Evolutionary conservation across 2,113 vertebrate genomes (phyloP).

Genomic region (Phodopus roborovskii): DNA sequence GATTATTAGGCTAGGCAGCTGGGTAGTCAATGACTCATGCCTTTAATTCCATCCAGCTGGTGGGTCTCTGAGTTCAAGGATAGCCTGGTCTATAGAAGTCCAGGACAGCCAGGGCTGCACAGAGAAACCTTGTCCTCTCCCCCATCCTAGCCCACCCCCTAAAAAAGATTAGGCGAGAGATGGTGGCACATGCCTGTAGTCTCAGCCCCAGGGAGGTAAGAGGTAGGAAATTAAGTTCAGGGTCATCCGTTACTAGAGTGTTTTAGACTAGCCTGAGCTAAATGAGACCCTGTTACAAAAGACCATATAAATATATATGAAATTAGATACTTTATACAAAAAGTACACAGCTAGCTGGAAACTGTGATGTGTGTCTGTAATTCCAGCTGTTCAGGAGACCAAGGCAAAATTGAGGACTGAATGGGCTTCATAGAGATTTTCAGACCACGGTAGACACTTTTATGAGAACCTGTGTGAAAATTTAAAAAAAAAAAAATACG

Average conservation of each 20-base stretch:
- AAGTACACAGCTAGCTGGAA: background rate
- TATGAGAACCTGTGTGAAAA: background rate
- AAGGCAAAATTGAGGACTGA: background rate
- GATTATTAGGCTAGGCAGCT: background rate
- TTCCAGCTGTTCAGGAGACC: background rate
- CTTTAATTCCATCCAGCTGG: background rate
- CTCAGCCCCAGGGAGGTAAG: background rate
- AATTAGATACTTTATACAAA: background rate
- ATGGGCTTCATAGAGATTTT: background rate
- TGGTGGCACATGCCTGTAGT: background rate
- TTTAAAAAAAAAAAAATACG: background rate
- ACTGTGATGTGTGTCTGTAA: background rate
- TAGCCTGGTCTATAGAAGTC: background rate
- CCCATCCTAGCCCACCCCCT: background rate
- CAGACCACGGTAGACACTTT: background rate
- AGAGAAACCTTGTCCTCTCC: background rate
- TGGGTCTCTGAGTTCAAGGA: background rate
- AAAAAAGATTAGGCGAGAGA: background rate
- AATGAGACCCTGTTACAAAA: background rate
- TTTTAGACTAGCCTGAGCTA: background rate
- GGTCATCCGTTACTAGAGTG: background rate
- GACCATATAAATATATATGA: background rate
- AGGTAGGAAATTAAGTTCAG: background rate
- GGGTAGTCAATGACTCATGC: too few species aligned
- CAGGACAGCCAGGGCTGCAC: background rate